Conservation (phyloP, 2,113 vertebrate species). For the Ceuthmochares aereus region DNA sequence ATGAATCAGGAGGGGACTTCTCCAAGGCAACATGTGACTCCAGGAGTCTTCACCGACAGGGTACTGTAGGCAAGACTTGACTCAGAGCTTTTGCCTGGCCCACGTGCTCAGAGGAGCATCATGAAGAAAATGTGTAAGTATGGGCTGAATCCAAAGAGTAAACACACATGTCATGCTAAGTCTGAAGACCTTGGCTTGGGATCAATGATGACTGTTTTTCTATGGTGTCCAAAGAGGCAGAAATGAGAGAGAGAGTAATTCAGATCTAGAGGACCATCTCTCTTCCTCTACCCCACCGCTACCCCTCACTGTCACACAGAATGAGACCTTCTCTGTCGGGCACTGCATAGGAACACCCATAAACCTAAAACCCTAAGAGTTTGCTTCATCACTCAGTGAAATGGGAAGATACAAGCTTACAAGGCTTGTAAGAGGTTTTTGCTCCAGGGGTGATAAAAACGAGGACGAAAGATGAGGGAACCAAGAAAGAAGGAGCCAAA, state of each 20-base stretch:
- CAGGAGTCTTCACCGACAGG: not conserved
- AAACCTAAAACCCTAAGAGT: not conserved
- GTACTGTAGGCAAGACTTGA: not conserved
- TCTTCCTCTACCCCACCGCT: not conserved
- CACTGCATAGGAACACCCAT: too few species aligned
- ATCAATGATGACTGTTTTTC: not conserved
- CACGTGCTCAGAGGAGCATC: not conserved
- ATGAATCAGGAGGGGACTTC: not conserved
- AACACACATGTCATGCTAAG: slow-evolving; percentile 16
- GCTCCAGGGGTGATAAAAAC: not conserved
- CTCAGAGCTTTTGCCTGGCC: not conserved
- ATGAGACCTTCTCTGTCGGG: not conserved
- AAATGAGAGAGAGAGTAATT: not conserved
- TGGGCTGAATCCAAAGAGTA: not conserved
- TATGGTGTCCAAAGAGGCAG: not conserved
- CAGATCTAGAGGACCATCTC: not conserved
- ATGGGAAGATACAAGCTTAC: not conserved
- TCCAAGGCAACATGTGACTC: rapidly evolving
- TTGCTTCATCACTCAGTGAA: not conserved
- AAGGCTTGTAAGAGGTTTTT: not conserved
- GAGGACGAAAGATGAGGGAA: not conserved
- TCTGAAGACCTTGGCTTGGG: slow-evolving; percentile 9
- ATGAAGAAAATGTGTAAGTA: not conserved
- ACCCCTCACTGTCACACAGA: not conserved
- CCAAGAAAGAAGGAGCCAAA: not conserved